These are phyloP conservation scores for Cantharis lateralis DNA, from an alignment of 2,888 invertebrate species.

Conservation along the genomic window DNA sequence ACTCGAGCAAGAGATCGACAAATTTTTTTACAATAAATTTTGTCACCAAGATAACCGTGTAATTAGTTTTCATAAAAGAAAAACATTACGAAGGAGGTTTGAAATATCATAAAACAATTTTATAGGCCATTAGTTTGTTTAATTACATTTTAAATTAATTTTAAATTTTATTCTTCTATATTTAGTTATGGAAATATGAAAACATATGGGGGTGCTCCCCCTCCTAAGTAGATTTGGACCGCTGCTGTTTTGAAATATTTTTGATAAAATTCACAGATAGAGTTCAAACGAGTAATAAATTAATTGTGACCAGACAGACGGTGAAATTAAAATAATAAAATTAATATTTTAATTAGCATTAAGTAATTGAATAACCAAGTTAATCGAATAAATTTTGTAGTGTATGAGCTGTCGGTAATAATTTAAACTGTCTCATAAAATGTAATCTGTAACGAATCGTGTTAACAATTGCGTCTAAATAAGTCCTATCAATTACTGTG, in stretches of 20 bases:
- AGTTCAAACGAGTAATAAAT: not conserved
- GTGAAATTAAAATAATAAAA: not conserved
- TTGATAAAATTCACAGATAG: not conserved
- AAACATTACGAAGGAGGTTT: not conserved
- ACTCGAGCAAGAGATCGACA: not conserved
- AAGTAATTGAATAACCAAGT: conserved; percentile 1
- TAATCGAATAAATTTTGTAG: not conserved
- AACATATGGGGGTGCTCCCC: too few species aligned
- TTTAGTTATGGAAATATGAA: too few species aligned
- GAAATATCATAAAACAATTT: not conserved
- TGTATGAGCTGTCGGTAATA: not conserved
- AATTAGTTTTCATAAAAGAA: not conserved
- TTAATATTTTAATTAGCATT: not conserved
- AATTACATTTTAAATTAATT: not conserved
- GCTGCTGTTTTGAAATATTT: too few species aligned
- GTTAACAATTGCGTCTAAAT: conserved; percentile 10
- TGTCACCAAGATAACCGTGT: not conserved
- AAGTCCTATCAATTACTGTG: conserved; percentile 31
- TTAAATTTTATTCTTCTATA: too few species aligned
- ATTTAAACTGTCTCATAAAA: conserved; percentile 3
- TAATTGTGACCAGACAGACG: not conserved
- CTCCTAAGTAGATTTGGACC: too few species aligned
- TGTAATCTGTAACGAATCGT: conserved; percentile 3
- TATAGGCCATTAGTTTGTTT: not conserved
- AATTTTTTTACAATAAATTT: not conserved